Evolutionary conservation across 1,140 invertebrate species (phyloP), one percentile per base, ranked within the genome.

Genomic region (Drosophila lacertosa): DNA sequence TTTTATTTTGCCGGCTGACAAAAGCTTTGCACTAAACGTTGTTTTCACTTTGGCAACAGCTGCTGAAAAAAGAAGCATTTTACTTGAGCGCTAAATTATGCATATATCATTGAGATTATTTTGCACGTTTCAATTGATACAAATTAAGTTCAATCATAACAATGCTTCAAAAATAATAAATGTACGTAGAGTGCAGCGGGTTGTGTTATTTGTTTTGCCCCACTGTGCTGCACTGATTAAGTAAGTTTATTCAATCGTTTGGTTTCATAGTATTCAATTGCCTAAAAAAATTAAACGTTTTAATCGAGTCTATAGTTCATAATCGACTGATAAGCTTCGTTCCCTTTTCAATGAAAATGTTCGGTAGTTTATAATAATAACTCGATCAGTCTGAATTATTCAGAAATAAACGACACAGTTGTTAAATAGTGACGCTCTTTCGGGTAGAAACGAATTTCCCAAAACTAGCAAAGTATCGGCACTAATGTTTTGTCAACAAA

Each of bases 121-220:
- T 42, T 16, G 9, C 35, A 51, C 57, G 13, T 53, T 66, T 40
- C 47, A 51, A 76, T 58, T 68, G 50, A 73, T 50, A 16, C 10
- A 74, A 86, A 74, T 81, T 71, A 59, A 77, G 50, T 35, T 39
- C 68, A 77, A 77, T 84, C 65, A 67, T 18, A 58, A 54, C 6
- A 45, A 47, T 3, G 9, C 39, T 50, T n/a, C 4, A 10, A 13
- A 35, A 35, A 5, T 11, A 35, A 29, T 6, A 29, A 2, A 29
- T 29, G 26, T 6, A 29, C 26, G 26, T 29, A 29, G 26, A 29
- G 6, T 29, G 26, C 7, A 5, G 33, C 33, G 24, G 13, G 13
- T 2, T 22, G 32, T 18, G 4, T 29, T n/a, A 24, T 4, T 9
- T 35, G 1, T 18, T 18, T 13, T 53, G 33, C 5, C 35, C 44